Evolutionary conservation across 2,888 invertebrate genomes (phyloP).

Genomic region (Eurytoma adleriae): DNA sequence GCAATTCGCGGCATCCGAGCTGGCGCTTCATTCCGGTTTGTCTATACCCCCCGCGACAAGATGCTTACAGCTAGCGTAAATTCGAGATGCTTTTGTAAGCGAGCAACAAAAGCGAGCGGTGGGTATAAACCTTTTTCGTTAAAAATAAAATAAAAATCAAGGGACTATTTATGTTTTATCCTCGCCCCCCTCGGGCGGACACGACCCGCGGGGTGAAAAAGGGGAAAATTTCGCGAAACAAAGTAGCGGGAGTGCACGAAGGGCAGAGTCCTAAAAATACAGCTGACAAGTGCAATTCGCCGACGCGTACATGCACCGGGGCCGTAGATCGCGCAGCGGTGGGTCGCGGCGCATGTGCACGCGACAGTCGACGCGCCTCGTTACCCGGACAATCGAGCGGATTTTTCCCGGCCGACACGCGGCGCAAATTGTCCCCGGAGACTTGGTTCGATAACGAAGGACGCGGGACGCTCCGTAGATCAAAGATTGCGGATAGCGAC

Average conservation of each 20-base stretch:
- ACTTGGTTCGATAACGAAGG: conserved; percentile 52
- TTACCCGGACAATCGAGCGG: conserved; percentile 65
- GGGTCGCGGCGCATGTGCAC: conserved; percentile 8
- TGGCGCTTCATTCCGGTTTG: neutral
- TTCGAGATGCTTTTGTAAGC: neutral
- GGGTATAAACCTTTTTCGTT: neutral
- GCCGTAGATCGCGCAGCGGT: conserved; percentile 6
- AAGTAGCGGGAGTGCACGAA: no score
- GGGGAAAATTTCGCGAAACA: neutral
- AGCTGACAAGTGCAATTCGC: neutral
- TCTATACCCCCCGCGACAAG: neutral
- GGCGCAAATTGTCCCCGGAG: neutral
- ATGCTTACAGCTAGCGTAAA: neutral
- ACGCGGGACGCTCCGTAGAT: conserved; percentile 62
- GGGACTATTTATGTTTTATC: neutral
- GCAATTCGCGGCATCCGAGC: conserved; percentile 20
- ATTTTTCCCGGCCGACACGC: conserved; percentile 4
- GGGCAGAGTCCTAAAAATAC: neutral
- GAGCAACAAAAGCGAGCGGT: neutral
- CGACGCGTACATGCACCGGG: neutral
- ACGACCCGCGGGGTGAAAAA: neutral
- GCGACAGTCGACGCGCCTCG: conserved; percentile 58
- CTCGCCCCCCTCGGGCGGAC: no score
- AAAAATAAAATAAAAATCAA: neutral
- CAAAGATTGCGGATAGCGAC: conserved; percentile 62